A percentile compares a stretch with the other conserved stretches of the same genome.
These are phyloP conservation scores for Drosophila putrida DNA, from an alignment of 2,888 invertebrate species.

Conservation along the genomic window DNA sequence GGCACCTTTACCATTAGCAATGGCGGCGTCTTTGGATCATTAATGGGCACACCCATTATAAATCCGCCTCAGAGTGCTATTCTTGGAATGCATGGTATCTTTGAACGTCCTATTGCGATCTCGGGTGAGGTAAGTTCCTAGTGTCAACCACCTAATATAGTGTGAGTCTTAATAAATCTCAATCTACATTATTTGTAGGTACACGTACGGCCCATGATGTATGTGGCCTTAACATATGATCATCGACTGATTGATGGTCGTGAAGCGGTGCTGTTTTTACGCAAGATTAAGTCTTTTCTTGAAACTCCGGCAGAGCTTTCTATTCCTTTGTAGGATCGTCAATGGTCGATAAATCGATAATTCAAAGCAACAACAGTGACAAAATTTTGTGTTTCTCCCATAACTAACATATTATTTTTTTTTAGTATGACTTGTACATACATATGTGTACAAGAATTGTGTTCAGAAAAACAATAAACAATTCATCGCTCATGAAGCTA, in stretches of 20 bases:
- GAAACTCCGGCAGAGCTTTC: slow-evolving; percentile 98
- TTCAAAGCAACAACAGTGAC: background rate
- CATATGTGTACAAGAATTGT: background rate
- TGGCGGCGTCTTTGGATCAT: slow-evolving; percentile 99
- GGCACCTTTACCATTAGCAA: slow-evolving; percentile 99
- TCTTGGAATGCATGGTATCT: slow-evolving; percentile 99
- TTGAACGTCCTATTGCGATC: slow-evolving; percentile 96
- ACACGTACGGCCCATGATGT: slow-evolving; percentile 99
- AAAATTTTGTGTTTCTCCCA: slow-evolving; percentile 34
- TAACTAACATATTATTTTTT: background rate
- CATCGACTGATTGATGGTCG: slow-evolving; percentile 99
- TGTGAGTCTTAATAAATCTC: background rate
- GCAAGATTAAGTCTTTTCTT: slow-evolving; percentile 97
- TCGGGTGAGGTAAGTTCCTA: slow-evolving; percentile 90
- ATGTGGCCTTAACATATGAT: slow-evolving; percentile 99
- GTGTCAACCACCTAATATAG: background rate
- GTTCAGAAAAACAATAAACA: background rate
- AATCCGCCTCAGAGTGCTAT: slow-evolving; percentile 99
- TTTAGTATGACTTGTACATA: background rate
- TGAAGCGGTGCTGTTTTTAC: slow-evolving; percentile 98
- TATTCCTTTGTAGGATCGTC: slow-evolving; percentile 92
- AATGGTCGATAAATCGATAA: background rate
- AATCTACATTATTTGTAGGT: slow-evolving; percentile 87
- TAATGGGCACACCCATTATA: slow-evolving; percentile 99
- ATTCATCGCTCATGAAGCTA: background rate